Evolutionary conservation across 2,113 vertebrate species (phyloP).

Genomic region (Gambusia affinis): DNA sequence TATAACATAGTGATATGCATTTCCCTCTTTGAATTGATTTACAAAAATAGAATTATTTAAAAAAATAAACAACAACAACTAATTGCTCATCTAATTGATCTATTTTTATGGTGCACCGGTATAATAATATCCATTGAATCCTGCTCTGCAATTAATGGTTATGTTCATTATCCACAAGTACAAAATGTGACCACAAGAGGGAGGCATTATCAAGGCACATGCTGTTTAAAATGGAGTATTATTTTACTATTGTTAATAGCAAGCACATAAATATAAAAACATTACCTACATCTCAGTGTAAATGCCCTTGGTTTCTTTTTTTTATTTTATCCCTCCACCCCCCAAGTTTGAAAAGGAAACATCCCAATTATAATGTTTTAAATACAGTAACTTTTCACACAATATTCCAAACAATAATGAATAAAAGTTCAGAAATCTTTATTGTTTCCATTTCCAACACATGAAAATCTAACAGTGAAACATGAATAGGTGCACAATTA

Average conservation of each 20-base stretch:
- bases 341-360: neutral
- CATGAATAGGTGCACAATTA: conserved; percentile 38
- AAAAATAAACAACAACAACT: too few relatives aligned
- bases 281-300: too few relatives aligned
- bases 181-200: conserved; percentile 45
- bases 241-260: neutral
- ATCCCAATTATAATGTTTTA: neutral
- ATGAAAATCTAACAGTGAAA: conserved; percentile 54
- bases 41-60: too few relatives aligned
- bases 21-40: too few relatives aligned
- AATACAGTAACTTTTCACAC: neutral
- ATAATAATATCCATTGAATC: neutral
- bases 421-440: conserved; percentile 39
- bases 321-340: too few relatives aligned
- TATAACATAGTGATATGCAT: too few relatives aligned
- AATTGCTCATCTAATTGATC: too few relatives aligned
- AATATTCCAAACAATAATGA: conserved; percentile 13
- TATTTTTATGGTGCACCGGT: neutral
- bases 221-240: neutral
- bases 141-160: neutral
- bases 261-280: neutral
- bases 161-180: neutral
- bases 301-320: too few relatives aligned
- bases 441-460: conserved; percentile 55
- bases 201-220: conserved; percentile 28